Conservation (phyloP, 2,888 invertebrate species). For the Agriopis aurantiaria region DNA sequence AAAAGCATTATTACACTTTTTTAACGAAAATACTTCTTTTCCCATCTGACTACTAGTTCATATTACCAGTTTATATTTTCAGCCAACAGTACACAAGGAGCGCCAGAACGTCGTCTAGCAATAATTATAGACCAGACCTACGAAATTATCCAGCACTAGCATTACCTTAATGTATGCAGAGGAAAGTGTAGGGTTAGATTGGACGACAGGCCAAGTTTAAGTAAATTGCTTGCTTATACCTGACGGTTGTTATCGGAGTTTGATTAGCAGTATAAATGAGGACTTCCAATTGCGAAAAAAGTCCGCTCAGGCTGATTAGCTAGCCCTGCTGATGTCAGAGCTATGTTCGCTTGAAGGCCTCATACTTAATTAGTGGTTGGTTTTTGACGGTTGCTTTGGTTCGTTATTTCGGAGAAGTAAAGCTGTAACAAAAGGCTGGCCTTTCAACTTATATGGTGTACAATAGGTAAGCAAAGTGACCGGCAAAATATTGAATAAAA, state of each 20-base stretch:
- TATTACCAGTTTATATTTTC: slow-evolving; percentile 1
- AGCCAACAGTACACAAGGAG: slow-evolving; percentile 46
- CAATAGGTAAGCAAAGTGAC: too few relatives aligned
- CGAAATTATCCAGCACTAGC: slow-evolving; percentile 63
- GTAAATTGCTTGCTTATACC: slow-evolving; percentile 47
- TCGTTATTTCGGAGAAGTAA: too few relatives aligned
- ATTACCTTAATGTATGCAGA: slow-evolving; percentile 69
- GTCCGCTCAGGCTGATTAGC: too few relatives aligned
- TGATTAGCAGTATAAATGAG: slow-evolving; percentile 11
- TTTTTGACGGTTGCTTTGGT: too few relatives aligned
- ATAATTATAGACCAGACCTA: slow-evolving; percentile 68
- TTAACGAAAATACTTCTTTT: background rate
- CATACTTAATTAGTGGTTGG: background rate
- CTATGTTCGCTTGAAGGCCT: too few relatives aligned
- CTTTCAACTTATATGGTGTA: too few relatives aligned
- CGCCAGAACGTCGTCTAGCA: slow-evolving; percentile 48
- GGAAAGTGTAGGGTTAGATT: slow-evolving; percentile 62
- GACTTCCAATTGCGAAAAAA: slow-evolving; percentile 2
- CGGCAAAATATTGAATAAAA: too few relatives aligned
- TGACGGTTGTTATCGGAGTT: slow-evolving; percentile 14
- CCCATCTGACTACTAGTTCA: too few relatives aligned
- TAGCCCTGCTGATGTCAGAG: too few relatives aligned
- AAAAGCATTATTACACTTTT: too few relatives aligned
- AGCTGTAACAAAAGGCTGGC: too few relatives aligned
- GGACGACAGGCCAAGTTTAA: slow-evolving; percentile 54